A percentile compares a stretch with the other conserved stretches of the same genome.
Evolutionary conservation across 2,888 invertebrate genomes (phyloP).

Genomic region (Platycheirus rosarum): DNA sequence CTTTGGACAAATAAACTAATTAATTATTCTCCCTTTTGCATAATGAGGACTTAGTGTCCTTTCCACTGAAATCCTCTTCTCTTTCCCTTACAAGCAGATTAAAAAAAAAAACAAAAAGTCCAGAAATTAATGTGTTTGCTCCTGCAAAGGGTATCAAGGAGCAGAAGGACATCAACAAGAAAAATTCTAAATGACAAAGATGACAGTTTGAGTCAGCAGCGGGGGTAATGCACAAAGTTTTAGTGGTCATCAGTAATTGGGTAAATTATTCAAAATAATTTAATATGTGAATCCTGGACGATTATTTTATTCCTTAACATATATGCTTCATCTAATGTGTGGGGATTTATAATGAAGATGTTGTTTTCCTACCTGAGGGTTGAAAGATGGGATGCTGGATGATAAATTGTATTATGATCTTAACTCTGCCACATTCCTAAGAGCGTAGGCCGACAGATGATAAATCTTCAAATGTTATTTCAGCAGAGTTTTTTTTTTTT

Average conservation of each 20-base stretch:
- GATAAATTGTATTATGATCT: conserved; percentile 65
- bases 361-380: conserved; percentile 65
- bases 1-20: conserved; percentile 8
- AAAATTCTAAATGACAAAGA: not conserved
- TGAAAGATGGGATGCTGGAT: conserved; percentile 47
- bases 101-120: too few relatives aligned
- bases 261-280: conserved; percentile 27
- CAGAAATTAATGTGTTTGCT: conserved; percentile 10
- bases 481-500: conserved; percentile 1
- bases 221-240: conserved; percentile 1
- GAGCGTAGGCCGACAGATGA: conserved; percentile 1
- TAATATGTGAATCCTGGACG: conserved; percentile 1
- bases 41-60: conserved; percentile 27
- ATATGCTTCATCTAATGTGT: conserved; percentile 19
- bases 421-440: conserved; percentile 22
- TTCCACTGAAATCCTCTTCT: not conserved
- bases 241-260: conserved; percentile 7
- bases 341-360: conserved; percentile 59
- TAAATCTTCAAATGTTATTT: conserved; percentile 21
- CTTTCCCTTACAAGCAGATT: too few relatives aligned
- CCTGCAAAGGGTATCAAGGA: not conserved
- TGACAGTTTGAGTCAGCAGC: conserved; percentile 36
- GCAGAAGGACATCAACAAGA: conserved; percentile 1
- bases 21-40: conserved; percentile 22
- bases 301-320: conserved; percentile 25